These are phyloP conservation scores for Metallyticus violacea DNA, from an alignment of 2,888 invertebrate species.

Conservation along the genomic window DNA sequence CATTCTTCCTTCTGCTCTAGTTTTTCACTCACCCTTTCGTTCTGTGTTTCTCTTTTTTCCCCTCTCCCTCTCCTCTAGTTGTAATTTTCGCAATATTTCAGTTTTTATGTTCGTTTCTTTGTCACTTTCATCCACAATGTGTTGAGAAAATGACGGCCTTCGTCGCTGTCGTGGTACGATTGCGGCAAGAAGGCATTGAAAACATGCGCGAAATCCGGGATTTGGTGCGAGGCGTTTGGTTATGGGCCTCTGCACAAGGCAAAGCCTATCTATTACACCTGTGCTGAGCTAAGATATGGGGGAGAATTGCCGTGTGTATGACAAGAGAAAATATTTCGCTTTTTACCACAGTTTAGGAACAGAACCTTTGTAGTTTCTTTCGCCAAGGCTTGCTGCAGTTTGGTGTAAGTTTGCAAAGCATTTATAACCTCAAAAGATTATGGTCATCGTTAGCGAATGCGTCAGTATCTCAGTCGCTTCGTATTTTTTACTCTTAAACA, in stretches of 20 bases:
- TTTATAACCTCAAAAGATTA: too few relatives aligned
- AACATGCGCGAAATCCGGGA: slow-evolving; percentile 6
- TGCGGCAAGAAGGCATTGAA: slow-evolving; percentile 4
- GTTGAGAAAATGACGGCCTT: slow-evolving; percentile 20
- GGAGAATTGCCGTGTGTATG: neutral
- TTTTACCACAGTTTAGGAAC: neutral
- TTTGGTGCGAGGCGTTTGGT: neutral
- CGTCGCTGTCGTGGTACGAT: neutral
- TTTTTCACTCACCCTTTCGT: neutral
- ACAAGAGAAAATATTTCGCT: neutral
- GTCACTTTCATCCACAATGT: slow-evolving; percentile 30
- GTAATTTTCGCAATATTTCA: slow-evolving; percentile 34
- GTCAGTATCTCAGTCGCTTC: too few relatives aligned
- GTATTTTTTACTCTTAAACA: too few relatives aligned
- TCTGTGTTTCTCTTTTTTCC: slow-evolving; percentile 17
- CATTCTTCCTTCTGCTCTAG: neutral
- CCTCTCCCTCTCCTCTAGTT: slow-evolving; percentile 22
- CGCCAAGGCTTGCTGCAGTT: too few relatives aligned
- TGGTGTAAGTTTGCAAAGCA: neutral
- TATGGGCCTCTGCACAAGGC: neutral
- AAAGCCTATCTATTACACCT: neutral
- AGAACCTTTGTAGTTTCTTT: neutral
- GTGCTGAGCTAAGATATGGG: neutral
- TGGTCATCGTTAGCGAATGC: too few relatives aligned
- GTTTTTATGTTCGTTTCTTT: slow-evolving; percentile 33